Conservation (phyloP, 1,140 invertebrate genomes). For the Cyphomyrmex costatus region DNA sequence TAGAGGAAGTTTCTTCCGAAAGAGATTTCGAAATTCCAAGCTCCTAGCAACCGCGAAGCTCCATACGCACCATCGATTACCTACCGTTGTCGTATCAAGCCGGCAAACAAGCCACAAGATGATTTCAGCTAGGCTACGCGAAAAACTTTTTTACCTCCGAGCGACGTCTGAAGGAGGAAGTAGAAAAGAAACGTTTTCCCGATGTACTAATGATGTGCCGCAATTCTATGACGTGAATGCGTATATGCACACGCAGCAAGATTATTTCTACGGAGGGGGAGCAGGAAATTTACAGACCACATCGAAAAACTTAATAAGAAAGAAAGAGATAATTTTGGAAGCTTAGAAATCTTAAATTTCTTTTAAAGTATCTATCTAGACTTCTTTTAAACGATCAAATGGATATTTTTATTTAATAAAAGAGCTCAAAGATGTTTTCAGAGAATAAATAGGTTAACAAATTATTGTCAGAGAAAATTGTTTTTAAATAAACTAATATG, state of each 20-base stretch:
- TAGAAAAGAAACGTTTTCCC: neutral
- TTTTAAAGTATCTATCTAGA: too few relatives aligned
- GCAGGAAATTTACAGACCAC: neutral
- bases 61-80: conserved; percentile 33
- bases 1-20: neutral
- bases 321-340: neutral
- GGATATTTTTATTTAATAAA: conserved; percentile 19
- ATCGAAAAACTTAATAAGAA: neutral
- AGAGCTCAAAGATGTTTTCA: neutral
- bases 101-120: conserved; percentile 42
- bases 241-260: conserved; percentile 22
- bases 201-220: conserved; percentile 26
- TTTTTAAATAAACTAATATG: neutral
- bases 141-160: conserved; percentile 44
- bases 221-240: conserved; percentile 5
- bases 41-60: neutral
- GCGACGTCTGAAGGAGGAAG: conserved; percentile 33
- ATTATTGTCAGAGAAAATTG: too few relatives aligned
- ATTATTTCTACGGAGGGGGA: neutral
- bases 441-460: neutral
- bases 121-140: conserved; percentile 42
- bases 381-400: neutral
- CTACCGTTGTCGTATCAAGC: conserved; percentile 19
- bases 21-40: conserved; percentile 27
- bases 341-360: neutral